These are phyloP conservation scores for Limenitis camilla DNA, from an alignment of 2,888 invertebrate genomes.

Conservation along the genomic window DNA sequence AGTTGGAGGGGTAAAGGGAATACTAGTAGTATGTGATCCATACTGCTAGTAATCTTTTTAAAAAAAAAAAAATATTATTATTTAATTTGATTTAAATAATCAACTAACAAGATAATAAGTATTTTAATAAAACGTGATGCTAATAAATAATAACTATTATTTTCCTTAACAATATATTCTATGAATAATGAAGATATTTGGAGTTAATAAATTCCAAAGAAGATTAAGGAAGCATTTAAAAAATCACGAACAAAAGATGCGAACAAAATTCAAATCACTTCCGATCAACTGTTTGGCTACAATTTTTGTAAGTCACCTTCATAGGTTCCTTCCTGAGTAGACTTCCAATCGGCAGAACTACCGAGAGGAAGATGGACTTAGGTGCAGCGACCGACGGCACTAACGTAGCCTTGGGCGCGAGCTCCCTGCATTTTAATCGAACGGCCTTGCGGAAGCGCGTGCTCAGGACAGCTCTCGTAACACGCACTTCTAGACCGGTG, in stretches of 20 bases:
- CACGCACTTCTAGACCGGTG: slow-evolving; percentile 34
- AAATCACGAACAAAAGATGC: slow-evolving; percentile 47
- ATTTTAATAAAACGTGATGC: too few species aligned
- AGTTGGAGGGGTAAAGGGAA: too few species aligned
- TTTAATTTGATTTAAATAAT: too few species aligned
- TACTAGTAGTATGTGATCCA: too few species aligned
- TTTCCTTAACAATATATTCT: too few species aligned
- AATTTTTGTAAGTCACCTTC: slow-evolving; percentile 64
- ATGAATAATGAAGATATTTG: too few species aligned
- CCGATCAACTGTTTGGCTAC: slow-evolving; percentile 48
- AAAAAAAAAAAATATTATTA: too few species aligned
- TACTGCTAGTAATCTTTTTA: too few species aligned
- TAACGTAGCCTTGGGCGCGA: slow-evolving; percentile 67
- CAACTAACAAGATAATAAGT: too few species aligned
- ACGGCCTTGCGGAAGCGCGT: slow-evolving; percentile 73
- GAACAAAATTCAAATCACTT: slow-evolving; percentile 65
- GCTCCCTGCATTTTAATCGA: slow-evolving; percentile 71
- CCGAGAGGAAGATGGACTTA: slow-evolving; percentile 59
- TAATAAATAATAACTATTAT: too few species aligned
- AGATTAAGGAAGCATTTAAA: slow-evolving; percentile 46
- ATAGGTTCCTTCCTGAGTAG: slow-evolving; percentile 58
- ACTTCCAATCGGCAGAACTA: slow-evolving; percentile 49
- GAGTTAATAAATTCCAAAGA: too few species aligned
- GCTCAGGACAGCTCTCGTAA: slow-evolving; percentile 60
- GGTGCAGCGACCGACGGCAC: slow-evolving; percentile 69